Percentiles rank a stretch among this genome's conserved stretches.
These are phyloP conservation scores for Halisarca cf. caerulea DNA, from an alignment of 37 sponge, comb jelly and placozoan genomes.

Conservation along the genomic window DNA sequence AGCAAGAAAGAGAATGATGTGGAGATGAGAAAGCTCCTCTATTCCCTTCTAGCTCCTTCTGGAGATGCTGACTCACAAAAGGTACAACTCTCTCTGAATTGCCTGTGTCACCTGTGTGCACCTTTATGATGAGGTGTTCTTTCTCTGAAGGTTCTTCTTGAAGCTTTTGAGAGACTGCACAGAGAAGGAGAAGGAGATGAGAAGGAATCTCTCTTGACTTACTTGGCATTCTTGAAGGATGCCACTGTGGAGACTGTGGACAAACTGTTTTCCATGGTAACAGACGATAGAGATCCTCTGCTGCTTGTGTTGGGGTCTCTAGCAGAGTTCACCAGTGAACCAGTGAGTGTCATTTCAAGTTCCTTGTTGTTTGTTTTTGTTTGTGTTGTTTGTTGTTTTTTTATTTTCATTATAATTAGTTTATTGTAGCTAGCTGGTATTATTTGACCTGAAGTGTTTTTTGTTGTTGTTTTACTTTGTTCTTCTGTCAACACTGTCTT, in stretches of 20 bases:
- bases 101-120: too few species aligned
- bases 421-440: too few species aligned
- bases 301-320: constrained; percentile 12
- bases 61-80: constrained; percentile 39
- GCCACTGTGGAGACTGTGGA: constrained; percentile 16
- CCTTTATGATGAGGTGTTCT: too few species aligned
- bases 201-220: neutral
- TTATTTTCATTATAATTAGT: too few species aligned
- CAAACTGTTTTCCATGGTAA: neutral
- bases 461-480: too few species aligned
- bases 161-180: neutral
- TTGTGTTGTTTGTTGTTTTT: too few species aligned
- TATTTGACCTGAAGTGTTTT: too few species aligned
- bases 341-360: neutral
- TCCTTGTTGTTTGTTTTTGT: too few species aligned
- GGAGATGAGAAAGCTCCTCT: constrained; percentile 41
- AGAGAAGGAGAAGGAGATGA: neutral
- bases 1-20: neutral
- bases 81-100: too few species aligned
- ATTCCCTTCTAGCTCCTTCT: constrained; percentile 37
- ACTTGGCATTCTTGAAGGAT: constrained; percentile 12
- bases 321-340: neutral
- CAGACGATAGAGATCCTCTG: constrained; percentile 3
- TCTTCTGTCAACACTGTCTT: too few species aligned
- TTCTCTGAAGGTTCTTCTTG: neutral